Evolutionary conservation across 2,797 vertebrate species (phyloP), one percentile per base, ranked within the genome.

Genomic region (Hyperoplus immaculatus): DNA sequence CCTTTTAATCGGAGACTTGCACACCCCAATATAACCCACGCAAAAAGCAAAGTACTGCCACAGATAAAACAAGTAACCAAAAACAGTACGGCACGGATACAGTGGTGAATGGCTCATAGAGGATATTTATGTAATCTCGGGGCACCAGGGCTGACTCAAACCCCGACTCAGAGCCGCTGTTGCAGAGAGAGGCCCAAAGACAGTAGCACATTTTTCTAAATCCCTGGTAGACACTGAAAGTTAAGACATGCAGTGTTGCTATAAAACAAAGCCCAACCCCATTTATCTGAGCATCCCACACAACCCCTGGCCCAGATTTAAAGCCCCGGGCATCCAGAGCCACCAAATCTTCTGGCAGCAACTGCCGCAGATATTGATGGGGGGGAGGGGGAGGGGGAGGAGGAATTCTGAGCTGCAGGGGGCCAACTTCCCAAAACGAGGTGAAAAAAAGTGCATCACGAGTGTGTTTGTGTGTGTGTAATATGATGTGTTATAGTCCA

Each of bases 231-330:
- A 92, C 81, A 82, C 90, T 87, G 85, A 92, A 95, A 91, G 92
- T 95, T 92, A 93, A 95, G 92, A 94, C 93, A 92, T 93, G 90
- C 89, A 89, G 74, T 88, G 83, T 85, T 72, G 90, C 92, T 85
- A 87, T 95, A 91, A 95, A 95, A 95, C 90, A 94, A 92, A 91
- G 89, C 84, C 87, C 87, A 87, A 83, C 86, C 89, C 29, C 91
- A 93, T 95, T 95, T 94, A 94, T 95, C 92, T 92, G 91, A 85
- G 87, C 92, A 93, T 92, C 93, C 94, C 93, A 94, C 93, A 92
- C 92, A 95, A 95, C 91, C 92, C 87, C 81, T 89, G 87, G 85
- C 88, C 89, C 76, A 92, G 92, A 95, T 95, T 94, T 95, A 94
- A 88, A 88, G 90, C 91, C 83, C 76, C 47, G 56, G 79, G 90